Evolutionary conservation across 2,113 vertebrate species (phyloP).

Genomic region (Microcebus jonahi): DNA sequence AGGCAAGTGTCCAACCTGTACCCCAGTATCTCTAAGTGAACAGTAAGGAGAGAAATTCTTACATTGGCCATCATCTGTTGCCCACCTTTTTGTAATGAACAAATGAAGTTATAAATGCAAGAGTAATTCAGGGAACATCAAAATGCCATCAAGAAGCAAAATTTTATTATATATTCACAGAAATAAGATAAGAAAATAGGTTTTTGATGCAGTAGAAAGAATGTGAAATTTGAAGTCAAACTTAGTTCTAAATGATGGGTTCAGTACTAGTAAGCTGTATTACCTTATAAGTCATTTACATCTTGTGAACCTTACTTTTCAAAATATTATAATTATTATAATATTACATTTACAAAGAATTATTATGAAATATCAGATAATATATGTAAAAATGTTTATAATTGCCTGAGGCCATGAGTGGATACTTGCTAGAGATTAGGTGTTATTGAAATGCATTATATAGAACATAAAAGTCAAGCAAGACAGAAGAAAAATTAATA

Average conservation of each 20-base stretch:
- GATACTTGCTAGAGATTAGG: not conserved
- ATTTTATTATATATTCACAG: not conserved
- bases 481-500: not conserved
- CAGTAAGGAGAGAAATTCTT: not conserved
- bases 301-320: not conserved
- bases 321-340: not conserved
- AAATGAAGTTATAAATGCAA: not conserved
- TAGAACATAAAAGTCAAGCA: not conserved
- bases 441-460: not conserved
- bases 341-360: not conserved
- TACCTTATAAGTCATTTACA: not conserved
- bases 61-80: not conserved
- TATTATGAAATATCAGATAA: not conserved
- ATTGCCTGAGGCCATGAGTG: not conserved
- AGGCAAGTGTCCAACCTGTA: not conserved
- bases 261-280: not conserved
- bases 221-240: not conserved
- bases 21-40: not conserved
- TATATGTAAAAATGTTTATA: not conserved
- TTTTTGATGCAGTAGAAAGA: not conserved
- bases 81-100: not conserved
- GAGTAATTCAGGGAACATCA: not conserved
- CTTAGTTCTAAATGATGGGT: not conserved
- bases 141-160: not conserved
- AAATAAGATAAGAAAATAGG: not conserved